Evolutionary conservation across 2,797 vertebrate genomes (phyloP), one percentile per base, ranked within the genome.

Genomic region (Sebastes melanostomus): DNA sequence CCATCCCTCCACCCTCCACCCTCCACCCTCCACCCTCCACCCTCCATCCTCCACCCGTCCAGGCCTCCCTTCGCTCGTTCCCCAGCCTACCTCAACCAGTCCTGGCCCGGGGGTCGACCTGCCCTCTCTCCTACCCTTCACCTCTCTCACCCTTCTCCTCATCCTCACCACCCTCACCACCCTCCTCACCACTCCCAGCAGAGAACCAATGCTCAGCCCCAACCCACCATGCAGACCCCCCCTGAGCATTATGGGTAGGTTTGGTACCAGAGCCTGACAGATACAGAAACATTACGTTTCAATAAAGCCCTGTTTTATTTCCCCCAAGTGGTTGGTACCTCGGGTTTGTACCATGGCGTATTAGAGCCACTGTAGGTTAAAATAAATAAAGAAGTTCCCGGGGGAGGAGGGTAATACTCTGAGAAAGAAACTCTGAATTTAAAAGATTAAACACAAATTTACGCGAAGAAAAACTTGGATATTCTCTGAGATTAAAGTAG

Each of bases 201-300:
- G 50, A 66, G 52, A 62, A 6, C 73, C 80, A 61, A 32, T 66
- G 69, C 71, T 75, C 86, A 72, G 58, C 14, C 72, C 27, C 78
- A 66, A 1, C 54, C 71, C 61, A 12, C 72, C 30, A 12, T 58
- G 75, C 81, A 78, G 58, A 77, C 59, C 20, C 68, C 79, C 84
- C 84, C 93, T 89, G 95, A 95, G 91, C 92, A 91, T 88, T 94
- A 94, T 52, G 68, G 92, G 94, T 95, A 96, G 94, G 94, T 95
- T 79, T 91, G 88, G 75, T 50, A 34, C 8, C 52, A 36, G 66
- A 70, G 75, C 60, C 80, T 66, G 85, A 63, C 25, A 8, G 56
- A 22, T 54, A 11, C 52, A 54, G 20, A 54, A 54, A 54, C n/a
- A 54, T 54, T 52, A n/a, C 6, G 20, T 52, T 52, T 52, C 14